Evolutionary conservation across 1,140 invertebrate genomes (phyloP), one percentile per base, ranked within the genome.

Genomic region (Drusus annulatus): DNA sequence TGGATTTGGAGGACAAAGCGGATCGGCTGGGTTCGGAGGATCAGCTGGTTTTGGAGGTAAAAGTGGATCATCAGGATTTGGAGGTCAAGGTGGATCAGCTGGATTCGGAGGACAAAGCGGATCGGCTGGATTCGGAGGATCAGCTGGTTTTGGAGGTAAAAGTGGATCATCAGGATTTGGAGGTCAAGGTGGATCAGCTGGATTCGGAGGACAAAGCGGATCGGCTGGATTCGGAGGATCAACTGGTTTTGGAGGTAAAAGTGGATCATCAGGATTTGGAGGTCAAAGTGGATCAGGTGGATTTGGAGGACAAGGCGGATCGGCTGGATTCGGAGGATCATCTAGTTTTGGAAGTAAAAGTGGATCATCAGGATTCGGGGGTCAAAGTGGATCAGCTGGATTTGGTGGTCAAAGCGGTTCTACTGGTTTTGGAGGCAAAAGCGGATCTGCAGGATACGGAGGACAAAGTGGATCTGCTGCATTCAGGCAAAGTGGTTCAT

Each of bases 241-340:
- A 60, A 16, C 16, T 25, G 56, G 74, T 16, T 23, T n/a, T 4
- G 45, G 17, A 74, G 74, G 74, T 16, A 52, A 76, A 60, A n/a
- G 28, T 21, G 56, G 74, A 28, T 16, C n/a, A 7, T 17, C 17
- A 8, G 71, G 50, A 56, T 56, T 58, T 31, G 71, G 71, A 71
- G 68, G 68, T 19, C 68, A 71, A 21, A 7, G 17, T 28, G 25
- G 25, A 2, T 28, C 25, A 2, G 25, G 2, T 5, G 25, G 25
- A 28, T 28, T 28, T 28, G 25, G 25, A 28, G 5, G 25, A 2
- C 25, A 28, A 28, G 25, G 68, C 7, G 68, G 28, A 71, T 45
- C 28, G 1, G 25, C 71, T 56, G 50, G 71, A 54, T 68, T 78
- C 19, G 74, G 74, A n/a, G 74, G 74, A n/a, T 51, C 62, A 60